phyloP scores from a whole-genome alignment of 2,888 invertebrate genomes.

The Parnassius mnemosyne region DNA sequence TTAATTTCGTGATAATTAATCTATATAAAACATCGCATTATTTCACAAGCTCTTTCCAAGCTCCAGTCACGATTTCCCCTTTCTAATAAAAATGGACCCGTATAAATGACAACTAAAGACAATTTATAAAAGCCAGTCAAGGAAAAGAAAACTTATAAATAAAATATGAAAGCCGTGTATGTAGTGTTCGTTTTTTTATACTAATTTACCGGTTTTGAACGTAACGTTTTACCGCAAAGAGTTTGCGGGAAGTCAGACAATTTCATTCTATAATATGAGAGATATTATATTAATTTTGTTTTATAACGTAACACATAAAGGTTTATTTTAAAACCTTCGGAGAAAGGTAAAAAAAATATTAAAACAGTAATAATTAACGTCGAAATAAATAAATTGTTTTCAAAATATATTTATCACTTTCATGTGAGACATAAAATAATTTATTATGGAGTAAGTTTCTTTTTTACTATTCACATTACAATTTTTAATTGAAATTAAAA shows the following conservation, averaged over 20 bases:
- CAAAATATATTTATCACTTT: too few relatives aligned
- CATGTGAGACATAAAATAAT: too few relatives aligned
- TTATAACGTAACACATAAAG: not conserved
- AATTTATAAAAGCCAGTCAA: conserved; percentile 24
- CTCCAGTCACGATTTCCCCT: conserved; percentile 18
- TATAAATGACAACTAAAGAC: conserved; percentile 17
- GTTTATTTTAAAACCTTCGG: not conserved
- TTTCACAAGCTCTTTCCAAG: conserved; percentile 7
- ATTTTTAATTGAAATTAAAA: too few relatives aligned
- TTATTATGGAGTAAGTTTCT: too few relatives aligned
- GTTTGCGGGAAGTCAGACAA: conserved; percentile 7
- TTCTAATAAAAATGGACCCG: conserved; percentile 9
- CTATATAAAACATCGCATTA: conserved; percentile 20
- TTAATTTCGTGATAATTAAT: conserved; percentile 9
- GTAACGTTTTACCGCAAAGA: conserved; percentile 16
- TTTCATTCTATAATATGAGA: not conserved
- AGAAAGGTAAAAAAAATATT: not conserved
- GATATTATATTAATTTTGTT: not conserved
- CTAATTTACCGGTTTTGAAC: conserved; percentile 13
- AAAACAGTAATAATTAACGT: too few relatives aligned
- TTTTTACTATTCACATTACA: too few relatives aligned
- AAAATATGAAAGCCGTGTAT: conserved; percentile 15
- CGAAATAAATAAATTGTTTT: too few relatives aligned
- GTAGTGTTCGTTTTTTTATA: conserved; percentile 18
- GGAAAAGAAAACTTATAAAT: conserved; percentile 27